A percentile compares a stretch with the other conserved stretches of the same genome.
These are phyloP conservation scores for Pangasius mekongensis DNA, from an alignment of 2,797 vertebrate species.

Conservation along the genomic window DNA sequence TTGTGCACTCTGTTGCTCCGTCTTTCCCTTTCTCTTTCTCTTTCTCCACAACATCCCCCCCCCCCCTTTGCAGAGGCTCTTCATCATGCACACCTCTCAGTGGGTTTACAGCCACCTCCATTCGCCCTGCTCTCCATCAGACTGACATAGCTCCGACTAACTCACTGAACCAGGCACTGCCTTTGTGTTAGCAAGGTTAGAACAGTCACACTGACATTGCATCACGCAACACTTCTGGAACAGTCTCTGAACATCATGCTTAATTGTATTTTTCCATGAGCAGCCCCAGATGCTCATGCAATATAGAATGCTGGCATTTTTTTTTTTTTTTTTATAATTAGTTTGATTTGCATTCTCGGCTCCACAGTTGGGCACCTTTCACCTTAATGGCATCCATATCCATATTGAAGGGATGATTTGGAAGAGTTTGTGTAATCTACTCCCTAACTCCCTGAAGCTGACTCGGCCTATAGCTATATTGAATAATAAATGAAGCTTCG, in stretches of 20 bases:
- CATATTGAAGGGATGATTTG: neutral
- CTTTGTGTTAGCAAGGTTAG: constrained; percentile 46
- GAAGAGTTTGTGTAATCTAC: constrained; percentile 8
- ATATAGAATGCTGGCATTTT: neutral
- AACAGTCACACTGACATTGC: constrained; percentile 28
- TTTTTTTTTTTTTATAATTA: too few relatives aligned
- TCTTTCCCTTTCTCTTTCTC: constrained; percentile 4
- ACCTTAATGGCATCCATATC: neutral
- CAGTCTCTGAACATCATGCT: neutral
- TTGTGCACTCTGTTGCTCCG: constrained; percentile 34
- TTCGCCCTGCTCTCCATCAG: constrained; percentile 46
- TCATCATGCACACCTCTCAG: constrained; percentile 51
- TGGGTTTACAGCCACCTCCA: constrained; percentile 49
- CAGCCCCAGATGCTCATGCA: neutral
- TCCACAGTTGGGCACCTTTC: neutral
- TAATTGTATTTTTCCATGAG: constrained; percentile 9
- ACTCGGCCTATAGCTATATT: neutral
- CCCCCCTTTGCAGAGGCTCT: constrained; percentile 44
- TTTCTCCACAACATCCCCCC: constrained; percentile 6
- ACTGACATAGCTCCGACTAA: constrained; percentile 42
- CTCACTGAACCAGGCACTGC: constrained; percentile 45
- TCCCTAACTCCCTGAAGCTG: constrained; percentile 4
- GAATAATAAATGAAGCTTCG: constrained; percentile 36
- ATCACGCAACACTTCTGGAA: constrained; percentile 17
- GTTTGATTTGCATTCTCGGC: neutral